Conservation (phyloP, 2,888 invertebrate genomes). For the Rhopalosiphum nymphaeae region DNA sequence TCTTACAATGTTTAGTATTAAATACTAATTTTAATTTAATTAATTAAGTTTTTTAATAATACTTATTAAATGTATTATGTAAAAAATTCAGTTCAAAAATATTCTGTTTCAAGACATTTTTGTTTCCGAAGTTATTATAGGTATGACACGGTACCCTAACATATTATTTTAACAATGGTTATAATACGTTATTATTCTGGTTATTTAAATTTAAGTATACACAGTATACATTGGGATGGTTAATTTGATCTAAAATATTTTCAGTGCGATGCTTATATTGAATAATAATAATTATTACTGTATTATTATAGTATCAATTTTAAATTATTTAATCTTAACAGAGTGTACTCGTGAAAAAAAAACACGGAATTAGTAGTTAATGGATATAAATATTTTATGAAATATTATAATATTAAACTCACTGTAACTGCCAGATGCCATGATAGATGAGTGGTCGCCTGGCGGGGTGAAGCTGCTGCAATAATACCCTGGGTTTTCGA, state of each 20-base stretch:
- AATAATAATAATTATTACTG: too few species aligned
- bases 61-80: too few species aligned
- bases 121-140: too few species aligned
- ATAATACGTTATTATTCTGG: background rate
- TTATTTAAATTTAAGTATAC: background rate
- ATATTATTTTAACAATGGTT: background rate
- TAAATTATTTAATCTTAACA: background rate
- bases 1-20: too few species aligned
- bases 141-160: too few species aligned
- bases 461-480: conserved; percentile 85
- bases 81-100: too few species aligned
- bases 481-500: conserved; percentile 86
- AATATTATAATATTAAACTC: conserved; percentile 70
- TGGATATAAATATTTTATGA: background rate
- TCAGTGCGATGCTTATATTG: background rate
- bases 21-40: too few species aligned
- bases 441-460: conserved; percentile 76
- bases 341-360: background rate
- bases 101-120: too few species aligned
- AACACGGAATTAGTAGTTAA: background rate
- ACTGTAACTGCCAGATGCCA: conserved; percentile 81
- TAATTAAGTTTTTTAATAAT: too few species aligned
- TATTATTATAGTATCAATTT: background rate
- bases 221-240: background rate
- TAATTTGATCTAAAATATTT: background rate